Evolutionary conservation across 2,888 invertebrate genomes (phyloP), one percentile per base, ranked within the genome.

Genomic region (Beris chalybata): DNA sequence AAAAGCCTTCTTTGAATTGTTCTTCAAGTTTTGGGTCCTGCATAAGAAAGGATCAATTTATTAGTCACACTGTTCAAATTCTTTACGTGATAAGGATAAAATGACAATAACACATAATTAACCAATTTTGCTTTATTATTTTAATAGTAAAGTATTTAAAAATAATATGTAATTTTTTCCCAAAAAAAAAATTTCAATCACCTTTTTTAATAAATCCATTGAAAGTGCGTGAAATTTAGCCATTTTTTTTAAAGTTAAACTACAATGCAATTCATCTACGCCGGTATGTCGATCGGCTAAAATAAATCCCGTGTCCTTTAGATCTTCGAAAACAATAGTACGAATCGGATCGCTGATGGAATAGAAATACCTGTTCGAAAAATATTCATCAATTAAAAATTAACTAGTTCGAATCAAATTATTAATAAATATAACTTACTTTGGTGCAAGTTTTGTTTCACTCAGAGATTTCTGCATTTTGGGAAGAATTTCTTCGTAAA

Each of bases 161-260:
- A 22, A 22, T 22, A 22, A n/a, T n/a, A n/a, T n/a, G 22, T 22
- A 22, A 22, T 22, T 22, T 22, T n/a, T 22, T 22, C 22, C 22
- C 2, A 22, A 22, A 22, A 22, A 22, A 22, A 22, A n/a, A n/a
- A n/a, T n/a, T n/a, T 1, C 22, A 22, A 22, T 22, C 22, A 75
- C 85, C 83, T 72, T 84, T 81, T 55, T 78, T 79, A 67, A 85
- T 22, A 22, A 72, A 45, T 84, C 78, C 68, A 85, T 81, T 1
- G 85, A 85, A 13, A 82, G 79, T 11, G 85, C 86, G 73, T 86
- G 86, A 71, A 85, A 83, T 71, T 79, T 81, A 3, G 83, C 86
- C 73, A 86, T 73, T 73, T 83, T 83, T 66, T 77, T 77, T 1
- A 86, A 72, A 7, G 84, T 82, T 47, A 83, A 71, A 53, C 81